Percentiles rank a stretch among this genome's conserved stretches.
These are phyloP conservation scores for Phyllostomus hastatus DNA, from an alignment of 2,113 vertebrate species.

Conservation along the genomic window DNA sequence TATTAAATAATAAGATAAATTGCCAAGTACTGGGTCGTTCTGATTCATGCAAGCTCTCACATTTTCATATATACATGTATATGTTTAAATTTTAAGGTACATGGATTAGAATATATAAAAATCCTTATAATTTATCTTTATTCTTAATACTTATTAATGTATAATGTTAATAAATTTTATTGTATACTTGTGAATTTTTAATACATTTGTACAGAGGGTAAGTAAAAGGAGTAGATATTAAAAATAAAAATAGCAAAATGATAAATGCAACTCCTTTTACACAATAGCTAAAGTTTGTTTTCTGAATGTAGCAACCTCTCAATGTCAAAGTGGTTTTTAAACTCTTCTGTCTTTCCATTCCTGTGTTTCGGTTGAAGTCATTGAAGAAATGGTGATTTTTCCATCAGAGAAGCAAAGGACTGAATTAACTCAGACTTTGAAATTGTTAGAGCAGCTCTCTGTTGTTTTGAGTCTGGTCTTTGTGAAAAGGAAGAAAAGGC, in stretches of 20 bases:
- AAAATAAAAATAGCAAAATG: slow-evolving; percentile 56
- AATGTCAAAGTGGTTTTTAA: slow-evolving; percentile 57
- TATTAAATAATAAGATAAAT: slow-evolving; percentile 72
- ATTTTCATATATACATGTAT: slow-evolving; percentile 56
- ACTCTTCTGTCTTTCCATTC: slow-evolving; percentile 45
- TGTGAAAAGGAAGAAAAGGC: background rate
- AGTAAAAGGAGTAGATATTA: slow-evolving; percentile 62
- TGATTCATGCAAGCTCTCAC: slow-evolving; percentile 65
- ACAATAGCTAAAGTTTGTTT: slow-evolving; percentile 10
- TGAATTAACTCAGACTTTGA: background rate
- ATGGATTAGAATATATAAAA: slow-evolving; percentile 65
- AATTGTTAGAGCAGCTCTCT: background rate
- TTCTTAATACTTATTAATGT: slow-evolving; percentile 72
- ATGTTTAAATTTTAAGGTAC: slow-evolving; percentile 65
- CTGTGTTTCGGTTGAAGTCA: slow-evolving; percentile 32
- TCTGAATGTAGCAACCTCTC: slow-evolving; percentile 36
- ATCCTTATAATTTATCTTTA: slow-evolving; percentile 63
- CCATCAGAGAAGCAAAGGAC: background rate
- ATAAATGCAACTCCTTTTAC: slow-evolving; percentile 17
- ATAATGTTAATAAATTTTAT: slow-evolving; percentile 69
- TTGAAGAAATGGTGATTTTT: slow-evolving; percentile 19
- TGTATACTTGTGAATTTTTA: slow-evolving; percentile 60
- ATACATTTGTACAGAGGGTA: slow-evolving; percentile 1
- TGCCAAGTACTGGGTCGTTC: slow-evolving; percentile 28
- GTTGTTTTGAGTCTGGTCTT: background rate